Evolutionary conservation across 2,113 vertebrate species (phyloP), one percentile per base, ranked within the genome.

Genomic region (Xiphophorus hellerii): DNA sequence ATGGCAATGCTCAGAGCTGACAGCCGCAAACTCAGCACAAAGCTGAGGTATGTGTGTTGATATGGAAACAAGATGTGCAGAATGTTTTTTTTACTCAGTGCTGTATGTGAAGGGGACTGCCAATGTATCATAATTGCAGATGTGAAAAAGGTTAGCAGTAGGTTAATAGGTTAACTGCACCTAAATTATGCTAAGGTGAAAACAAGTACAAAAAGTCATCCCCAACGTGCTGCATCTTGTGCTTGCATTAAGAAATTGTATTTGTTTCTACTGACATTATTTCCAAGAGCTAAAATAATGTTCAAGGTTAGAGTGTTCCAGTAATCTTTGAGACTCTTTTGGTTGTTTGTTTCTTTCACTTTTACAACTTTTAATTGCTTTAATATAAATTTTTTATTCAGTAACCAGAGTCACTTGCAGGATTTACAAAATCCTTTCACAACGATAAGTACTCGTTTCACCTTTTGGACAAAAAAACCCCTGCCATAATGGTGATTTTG

Each of bases 1-100:
- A 85, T 62, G 87, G 79, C 85, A 69, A 10, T 3, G 60, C 70
- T 70, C 27, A 48, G 29, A 62, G 78, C 84, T 82, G 71, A 81
- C 78, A 71, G 74, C 72, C 74, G 77, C 82, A 68, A 30, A 76
- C 76, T 71, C n/a, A 35, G 74, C 76, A 74, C 66, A 81, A 72
- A 44, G 78, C 76, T 62, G 48, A 63, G 3, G 20, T 69, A 64
- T 42, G 12, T 58, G 27, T 69, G 54, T 76, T n/a, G 27, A 22
- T 31, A 42, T 74, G 73, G 73, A 74, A 78, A 80, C 65, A 68
- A 64, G 62, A 74, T 42, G 35, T 80, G 62, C 5, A 14, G 14
- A 20, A 73, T 15, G 68, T 48, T 44, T 73, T 66, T 31, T n/a
- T 64, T 28, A 61, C 1, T 12, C 15, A 28, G 6, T 13, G 3